A percentile compares a stretch with the other conserved stretches of the same genome.
Conservation (phyloP, 2,113 vertebrate genomes). For the Poeciliopsis turrubarensis region DNA sequence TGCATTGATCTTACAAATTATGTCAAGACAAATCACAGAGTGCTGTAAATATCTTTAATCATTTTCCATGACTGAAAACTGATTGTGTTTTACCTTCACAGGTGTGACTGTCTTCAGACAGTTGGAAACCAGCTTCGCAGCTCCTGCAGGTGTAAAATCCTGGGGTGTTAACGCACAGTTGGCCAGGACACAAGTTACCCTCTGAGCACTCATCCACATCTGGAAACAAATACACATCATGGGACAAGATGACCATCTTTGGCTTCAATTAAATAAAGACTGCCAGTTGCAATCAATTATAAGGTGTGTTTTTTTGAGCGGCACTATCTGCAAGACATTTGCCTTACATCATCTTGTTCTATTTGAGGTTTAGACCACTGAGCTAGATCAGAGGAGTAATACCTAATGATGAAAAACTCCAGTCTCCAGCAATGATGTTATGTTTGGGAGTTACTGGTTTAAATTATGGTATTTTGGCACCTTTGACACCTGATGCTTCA, state of each 20-base stretch:
- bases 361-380: slow-evolving; percentile 52
- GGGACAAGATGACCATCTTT: slow-evolving; percentile 56
- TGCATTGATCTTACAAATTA: slow-evolving; percentile 71
- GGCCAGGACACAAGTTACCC: slow-evolving; percentile 74
- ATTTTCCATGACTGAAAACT: slow-evolving; percentile 10
- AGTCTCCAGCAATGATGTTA: slow-evolving; percentile 74
- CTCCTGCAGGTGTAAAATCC: slow-evolving; percentile 82
- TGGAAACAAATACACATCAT: slow-evolving; percentile 63
- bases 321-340: slow-evolving; percentile 40
- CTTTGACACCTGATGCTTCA: slow-evolving; percentile 56
- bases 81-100: slow-evolving; percentile 78
- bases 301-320: slow-evolving; percentile 41
- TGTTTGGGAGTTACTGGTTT: slow-evolving; percentile 60
- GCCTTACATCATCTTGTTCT: slow-evolving; percentile 64
- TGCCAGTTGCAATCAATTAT: slow-evolving; percentile 57
- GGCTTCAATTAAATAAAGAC: slow-evolving; percentile 56
- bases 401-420: slow-evolving; percentile 53
- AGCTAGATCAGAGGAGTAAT: slow-evolving; percentile 44
- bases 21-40: slow-evolving; percentile 56
- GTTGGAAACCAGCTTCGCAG: slow-evolving; percentile 73
- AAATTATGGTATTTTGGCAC: slow-evolving; percentile 35
- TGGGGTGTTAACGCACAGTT: slow-evolving; percentile 79
- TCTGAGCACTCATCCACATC: slow-evolving; percentile 72
- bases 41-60: slow-evolving; percentile 49
- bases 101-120: slow-evolving; percentile 63